These are phyloP conservation scores for Cottoperca gobio DNA, from an alignment of 2,797 vertebrate species.

Conservation along the genomic window DNA sequence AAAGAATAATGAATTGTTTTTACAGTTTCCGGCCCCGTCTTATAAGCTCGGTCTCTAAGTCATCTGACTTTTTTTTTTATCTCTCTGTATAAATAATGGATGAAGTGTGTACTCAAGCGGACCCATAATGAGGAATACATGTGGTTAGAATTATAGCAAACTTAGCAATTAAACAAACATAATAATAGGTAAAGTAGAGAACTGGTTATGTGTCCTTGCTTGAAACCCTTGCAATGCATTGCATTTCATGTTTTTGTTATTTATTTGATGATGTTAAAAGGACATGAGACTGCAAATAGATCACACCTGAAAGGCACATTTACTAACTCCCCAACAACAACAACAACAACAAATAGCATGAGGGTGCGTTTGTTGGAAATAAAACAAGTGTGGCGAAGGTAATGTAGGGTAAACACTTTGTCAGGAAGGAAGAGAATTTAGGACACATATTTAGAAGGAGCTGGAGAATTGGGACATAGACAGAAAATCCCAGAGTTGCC, in stretches of 20 bases:
- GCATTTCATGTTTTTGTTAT: neutral
- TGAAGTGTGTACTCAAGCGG: neutral
- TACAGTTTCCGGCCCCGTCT: constrained; percentile 27
- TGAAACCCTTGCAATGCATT: neutral
- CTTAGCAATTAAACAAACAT: neutral
- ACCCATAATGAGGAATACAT: neutral
- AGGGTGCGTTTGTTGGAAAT: constrained; percentile 27
- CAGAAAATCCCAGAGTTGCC: constrained; percentile 62
- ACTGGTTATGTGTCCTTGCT: neutral
- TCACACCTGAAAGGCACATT: constrained; percentile 23
- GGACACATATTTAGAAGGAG: constrained; percentile 63
- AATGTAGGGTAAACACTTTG: constrained; percentile 55
- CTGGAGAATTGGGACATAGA: constrained; percentile 67
- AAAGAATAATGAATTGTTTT: constrained; percentile 38
- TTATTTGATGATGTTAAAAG: neutral
- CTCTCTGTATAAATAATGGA: neutral
- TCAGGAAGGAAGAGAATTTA: constrained; percentile 60
- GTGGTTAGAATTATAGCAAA: neutral
- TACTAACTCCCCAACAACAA: constrained; percentile 15
- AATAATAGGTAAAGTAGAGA: neutral
- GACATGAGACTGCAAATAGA: constrained; percentile 1
- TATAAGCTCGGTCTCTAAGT: neutral
- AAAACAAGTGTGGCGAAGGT: constrained; percentile 31
- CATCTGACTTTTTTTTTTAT: neutral
- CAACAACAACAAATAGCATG: no score